Evolutionary conservation across 1,140 invertebrate species (phyloP).

Genomic region (Globodera rostochiensis): DNA sequence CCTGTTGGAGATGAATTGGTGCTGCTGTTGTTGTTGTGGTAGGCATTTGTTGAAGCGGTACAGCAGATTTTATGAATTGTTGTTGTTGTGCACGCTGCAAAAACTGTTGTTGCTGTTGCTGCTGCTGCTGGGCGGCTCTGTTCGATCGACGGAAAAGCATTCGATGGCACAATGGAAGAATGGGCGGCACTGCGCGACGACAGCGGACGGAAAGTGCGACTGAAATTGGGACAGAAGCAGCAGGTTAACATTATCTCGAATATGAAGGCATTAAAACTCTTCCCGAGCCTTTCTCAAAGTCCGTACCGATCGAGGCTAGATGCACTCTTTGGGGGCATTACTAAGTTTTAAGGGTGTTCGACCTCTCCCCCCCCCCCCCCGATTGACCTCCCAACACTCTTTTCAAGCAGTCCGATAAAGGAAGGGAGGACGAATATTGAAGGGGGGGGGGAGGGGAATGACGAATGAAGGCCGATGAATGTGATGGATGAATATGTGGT

Average conservation of each 20-base stretch:
- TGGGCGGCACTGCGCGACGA: background rate
- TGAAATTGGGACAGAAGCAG: background rate
- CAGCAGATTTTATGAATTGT: too few species aligned
- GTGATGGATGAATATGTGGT: too few species aligned
- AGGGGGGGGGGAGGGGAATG: background rate
- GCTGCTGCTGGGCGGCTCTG: background rate
- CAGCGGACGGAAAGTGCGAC: background rate
- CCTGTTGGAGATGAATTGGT: too few species aligned
- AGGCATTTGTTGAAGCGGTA: background rate
- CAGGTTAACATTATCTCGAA: background rate
- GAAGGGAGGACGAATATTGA: background rate
- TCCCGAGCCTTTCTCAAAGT: too few species aligned
- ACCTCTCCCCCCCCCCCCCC: too few species aligned
- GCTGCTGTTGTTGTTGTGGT: background rate
- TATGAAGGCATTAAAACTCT: background rate
- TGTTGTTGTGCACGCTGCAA: background rate
- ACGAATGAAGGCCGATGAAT: too few species aligned
- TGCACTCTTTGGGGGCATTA: too few species aligned
- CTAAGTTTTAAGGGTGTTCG: too few species aligned
- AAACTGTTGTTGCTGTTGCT: background rate
- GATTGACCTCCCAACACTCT: too few species aligned
- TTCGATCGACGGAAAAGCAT: background rate
- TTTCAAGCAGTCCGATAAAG: too few species aligned
- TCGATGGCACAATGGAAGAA: slow-evolving; percentile 1
- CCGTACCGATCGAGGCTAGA: too few species aligned